Evolutionary conservation across 2,888 invertebrate genomes (phyloP).

Genomic region (Leptura quadrifasciata): DNA sequence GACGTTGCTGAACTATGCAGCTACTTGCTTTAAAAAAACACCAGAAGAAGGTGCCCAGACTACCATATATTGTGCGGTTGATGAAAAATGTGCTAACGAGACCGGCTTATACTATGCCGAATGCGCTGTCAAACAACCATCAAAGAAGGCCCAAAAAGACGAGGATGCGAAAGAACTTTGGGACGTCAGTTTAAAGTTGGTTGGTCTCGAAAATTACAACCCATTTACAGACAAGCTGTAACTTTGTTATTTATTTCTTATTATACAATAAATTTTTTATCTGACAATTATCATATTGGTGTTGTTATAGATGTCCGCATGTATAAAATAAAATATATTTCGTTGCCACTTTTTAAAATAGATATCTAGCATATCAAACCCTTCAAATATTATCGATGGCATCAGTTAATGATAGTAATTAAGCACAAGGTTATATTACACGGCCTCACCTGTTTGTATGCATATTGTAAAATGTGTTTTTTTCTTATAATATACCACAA

Average conservation of each 20-base stretch:
- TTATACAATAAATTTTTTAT: too few species aligned
- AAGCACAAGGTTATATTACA: too few species aligned
- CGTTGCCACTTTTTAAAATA: too few species aligned
- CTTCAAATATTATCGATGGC: too few species aligned
- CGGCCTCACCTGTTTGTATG: too few species aligned
- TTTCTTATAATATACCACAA: too few species aligned
- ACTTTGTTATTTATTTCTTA: too few species aligned
- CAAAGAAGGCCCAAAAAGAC: constrained; percentile 75
- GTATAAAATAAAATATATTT: neutral
- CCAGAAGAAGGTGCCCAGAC: constrained; percentile 82
- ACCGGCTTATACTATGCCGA: constrained; percentile 79
- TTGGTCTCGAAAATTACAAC: constrained; percentile 74
- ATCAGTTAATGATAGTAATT: too few species aligned
- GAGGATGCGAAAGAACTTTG: constrained; percentile 79
- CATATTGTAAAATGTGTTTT: too few species aligned
- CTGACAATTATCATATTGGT: too few species aligned
- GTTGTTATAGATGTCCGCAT: too few species aligned
- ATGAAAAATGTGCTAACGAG: constrained; percentile 79
- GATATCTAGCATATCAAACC: too few species aligned
- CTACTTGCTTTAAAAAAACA: constrained; percentile 61
- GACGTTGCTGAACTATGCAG: constrained; percentile 69
- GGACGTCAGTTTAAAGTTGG: constrained; percentile 77
- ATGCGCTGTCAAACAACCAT: constrained; percentile 75
- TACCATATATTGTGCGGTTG: constrained; percentile 82
- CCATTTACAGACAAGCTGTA: constrained; percentile 66